phyloP scores from a whole-genome alignment of 2,797 vertebrate species.

The Phaenicophaeus curvirostris region DNA sequence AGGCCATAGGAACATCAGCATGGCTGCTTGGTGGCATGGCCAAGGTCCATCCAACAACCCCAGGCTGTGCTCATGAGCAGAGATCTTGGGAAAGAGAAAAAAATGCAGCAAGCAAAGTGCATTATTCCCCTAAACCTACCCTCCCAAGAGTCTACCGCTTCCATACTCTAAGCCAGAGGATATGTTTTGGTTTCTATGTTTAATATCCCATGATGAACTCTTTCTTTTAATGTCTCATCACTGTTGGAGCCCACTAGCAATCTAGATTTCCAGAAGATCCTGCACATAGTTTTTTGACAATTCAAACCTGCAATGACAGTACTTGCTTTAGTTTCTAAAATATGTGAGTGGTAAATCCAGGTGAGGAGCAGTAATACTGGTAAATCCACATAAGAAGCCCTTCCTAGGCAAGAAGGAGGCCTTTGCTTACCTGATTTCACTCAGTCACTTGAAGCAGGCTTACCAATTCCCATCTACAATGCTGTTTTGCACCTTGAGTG shows the following conservation, averaged over 20 bases:
- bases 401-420: background rate
- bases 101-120: background rate
- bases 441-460: background rate
- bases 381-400: background rate
- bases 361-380: background rate
- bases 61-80: background rate
- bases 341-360: background rate
- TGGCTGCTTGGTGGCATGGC: fast-evolving
- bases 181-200: background rate
- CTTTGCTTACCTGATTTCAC: background rate
- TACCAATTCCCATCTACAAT: background rate
- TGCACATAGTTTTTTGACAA: background rate
- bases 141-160: background rate
- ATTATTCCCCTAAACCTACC: background rate
- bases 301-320: background rate
- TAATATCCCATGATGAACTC: background rate
- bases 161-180: background rate
- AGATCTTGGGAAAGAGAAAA: background rate
- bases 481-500: background rate
- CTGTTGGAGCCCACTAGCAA: background rate
- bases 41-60: background rate
- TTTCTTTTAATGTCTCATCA: background rate
- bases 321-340: background rate
- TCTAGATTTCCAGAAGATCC: background rate
- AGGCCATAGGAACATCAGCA: background rate